Evolutionary conservation across 1,140 invertebrate genomes (phyloP), one percentile per base, ranked within the genome.

Genomic region (Chionoecetes opilio): DNA sequence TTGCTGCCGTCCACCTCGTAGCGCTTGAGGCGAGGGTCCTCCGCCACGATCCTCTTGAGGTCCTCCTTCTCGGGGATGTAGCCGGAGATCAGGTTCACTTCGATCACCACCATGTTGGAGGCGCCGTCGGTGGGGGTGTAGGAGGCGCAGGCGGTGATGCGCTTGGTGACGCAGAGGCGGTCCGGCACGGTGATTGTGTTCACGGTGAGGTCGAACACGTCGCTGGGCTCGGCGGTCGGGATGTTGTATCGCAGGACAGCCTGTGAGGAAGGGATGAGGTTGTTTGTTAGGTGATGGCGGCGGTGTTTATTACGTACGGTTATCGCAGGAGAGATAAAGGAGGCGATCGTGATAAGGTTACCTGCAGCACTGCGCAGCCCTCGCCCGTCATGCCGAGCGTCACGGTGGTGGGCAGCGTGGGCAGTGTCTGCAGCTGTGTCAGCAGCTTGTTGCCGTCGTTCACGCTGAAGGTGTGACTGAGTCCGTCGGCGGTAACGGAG

Each of bases 1-100:
- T 97, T 96, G 82, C 97, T 96, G 14, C 96, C 96, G 2, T 96
- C 95, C 93, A 97, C 97, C 96, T 97, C 97, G 37, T 97, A 96
- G 26, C 97, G 96, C 90, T 97, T 97, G 14, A 97, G 21, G 29
- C n/a, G 6, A 14, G 26, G n/a, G 17, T 41, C 38, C 0, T 9
- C 34, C 37, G 31, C 35, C 0, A 96, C 34, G 17, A 37, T 34
- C 9, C 95, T 82, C 14, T 96, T 88, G 8, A 96, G 94, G 29
- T 90, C 82, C 17, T 41, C 32, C 75, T 92, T 93, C 41, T 84
- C 37, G 31, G 95, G 91, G 21, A 92, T 35, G 34, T 93, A 96
- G 35, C 96, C 96, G 21, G 96, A 96, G 17, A 96, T 82, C 35
- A 96, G 37, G 31, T 96, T 92, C 2, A 96, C 84, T 37, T 96